phyloP scores from a whole-genome alignment of 1,140 invertebrate species.

The Drosophila eugracilis region DNA sequence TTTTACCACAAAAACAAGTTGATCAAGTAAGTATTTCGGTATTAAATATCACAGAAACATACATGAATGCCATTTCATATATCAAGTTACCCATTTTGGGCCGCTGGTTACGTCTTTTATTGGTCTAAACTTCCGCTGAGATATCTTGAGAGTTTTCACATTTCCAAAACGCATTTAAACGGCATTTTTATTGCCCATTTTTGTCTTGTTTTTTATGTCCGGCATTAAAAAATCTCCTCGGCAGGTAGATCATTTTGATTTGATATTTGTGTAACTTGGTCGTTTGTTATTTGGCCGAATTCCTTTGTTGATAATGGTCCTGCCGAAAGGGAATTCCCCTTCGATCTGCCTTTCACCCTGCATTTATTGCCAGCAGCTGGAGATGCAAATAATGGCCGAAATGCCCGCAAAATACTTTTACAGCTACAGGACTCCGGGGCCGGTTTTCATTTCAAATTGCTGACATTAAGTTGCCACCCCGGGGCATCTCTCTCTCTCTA shows the following conservation, averaged over 20 bases:
- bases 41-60: slow-evolving; percentile 21
- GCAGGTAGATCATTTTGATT: slow-evolving; percentile 48
- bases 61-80: neutral
- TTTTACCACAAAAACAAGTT: neutral
- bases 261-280: slow-evolving; percentile 32
- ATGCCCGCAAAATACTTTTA: slow-evolving; percentile 33
- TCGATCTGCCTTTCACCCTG: slow-evolving; percentile 20
- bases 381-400: neutral
- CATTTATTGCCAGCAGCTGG: slow-evolving; percentile 10
- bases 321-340: slow-evolving; percentile 23
- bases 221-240: slow-evolving; percentile 20
- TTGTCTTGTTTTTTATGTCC: slow-evolving; percentile 20
- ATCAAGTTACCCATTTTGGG: slow-evolving; percentile 11
- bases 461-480: slow-evolving; percentile 33
- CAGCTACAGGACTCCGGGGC: slow-evolving; percentile 17
- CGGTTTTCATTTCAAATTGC: slow-evolving; percentile 54
- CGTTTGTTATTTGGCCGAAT: slow-evolving; percentile 18
- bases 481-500: too few relatives aligned
- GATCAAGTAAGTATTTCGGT: slow-evolving; percentile 22
- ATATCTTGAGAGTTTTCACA: slow-evolving; percentile 20
- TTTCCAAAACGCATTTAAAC: slow-evolving; percentile 38
- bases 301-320: slow-evolving; percentile 24
- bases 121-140: slow-evolving; percentile 1
- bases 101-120: slow-evolving; percentile 12
- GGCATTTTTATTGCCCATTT: slow-evolving; percentile 47